phyloP scores from a whole-genome alignment of 2,888 invertebrate genomes.

The Drosophila paracracens region DNA sequence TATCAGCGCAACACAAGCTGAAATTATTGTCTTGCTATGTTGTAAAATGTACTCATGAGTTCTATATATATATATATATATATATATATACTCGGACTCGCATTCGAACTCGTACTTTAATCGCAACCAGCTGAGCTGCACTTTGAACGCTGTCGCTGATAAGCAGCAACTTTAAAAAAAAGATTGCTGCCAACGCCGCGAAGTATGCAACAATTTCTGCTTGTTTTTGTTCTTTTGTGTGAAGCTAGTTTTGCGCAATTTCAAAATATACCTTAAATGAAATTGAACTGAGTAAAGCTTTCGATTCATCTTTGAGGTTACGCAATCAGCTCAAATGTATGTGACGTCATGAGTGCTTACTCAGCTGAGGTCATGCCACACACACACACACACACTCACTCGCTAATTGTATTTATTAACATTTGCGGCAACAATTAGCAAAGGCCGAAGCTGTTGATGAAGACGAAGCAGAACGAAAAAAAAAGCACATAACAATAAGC shows the following conservation, averaged over 20 bases:
- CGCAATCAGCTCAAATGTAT: neutral
- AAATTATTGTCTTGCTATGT: conserved; percentile 33
- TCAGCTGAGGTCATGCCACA: conserved; percentile 31
- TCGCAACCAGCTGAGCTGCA: conserved; percentile 43
- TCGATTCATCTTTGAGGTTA: neutral
- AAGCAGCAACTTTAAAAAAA: conserved; percentile 25
- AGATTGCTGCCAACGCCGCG: conserved; percentile 27
- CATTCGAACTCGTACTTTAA: conserved; percentile 32
- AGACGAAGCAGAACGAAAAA: conserved; percentile 12
- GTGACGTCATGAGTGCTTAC: conserved; percentile 1
- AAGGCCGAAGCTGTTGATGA: conserved; percentile 16
- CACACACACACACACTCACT: neutral
- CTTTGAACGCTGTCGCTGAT: conserved; percentile 48
- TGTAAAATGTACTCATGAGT: conserved; percentile 28
- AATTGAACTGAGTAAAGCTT: neutral
- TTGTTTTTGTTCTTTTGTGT: neutral
- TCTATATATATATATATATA: neutral
- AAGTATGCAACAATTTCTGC: conserved; percentile 38
- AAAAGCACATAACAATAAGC: conserved; percentile 46
- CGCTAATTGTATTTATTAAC: conserved; percentile 70
- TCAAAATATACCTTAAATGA: neutral
- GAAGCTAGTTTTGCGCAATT: neutral
- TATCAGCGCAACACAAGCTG: conserved; percentile 36
- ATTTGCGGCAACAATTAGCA: conserved; percentile 69
- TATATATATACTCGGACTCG: neutral